These are phyloP conservation scores for Nomada flava DNA, from an alignment of 2,888 invertebrate genomes.

Conservation along the genomic window DNA sequence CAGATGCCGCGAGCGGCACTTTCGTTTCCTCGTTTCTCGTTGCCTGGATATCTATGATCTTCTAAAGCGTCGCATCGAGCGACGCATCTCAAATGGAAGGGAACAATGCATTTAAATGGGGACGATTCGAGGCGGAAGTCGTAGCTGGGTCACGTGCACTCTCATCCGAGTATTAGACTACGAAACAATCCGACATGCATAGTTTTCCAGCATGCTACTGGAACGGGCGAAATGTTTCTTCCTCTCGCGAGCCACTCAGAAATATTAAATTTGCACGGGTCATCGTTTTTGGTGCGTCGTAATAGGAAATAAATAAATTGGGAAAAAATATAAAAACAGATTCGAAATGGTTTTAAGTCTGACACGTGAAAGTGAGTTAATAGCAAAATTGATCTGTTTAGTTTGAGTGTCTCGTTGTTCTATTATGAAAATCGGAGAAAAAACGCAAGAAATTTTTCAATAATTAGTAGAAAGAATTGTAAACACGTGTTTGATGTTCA, in stretches of 20 bases:
- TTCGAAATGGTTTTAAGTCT: no score
- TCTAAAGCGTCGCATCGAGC: slow-evolving; percentile 58
- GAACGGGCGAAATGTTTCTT: slow-evolving; percentile 10
- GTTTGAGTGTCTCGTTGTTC: no score
- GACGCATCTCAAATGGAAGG: slow-evolving; percentile 60
- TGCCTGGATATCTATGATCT: slow-evolving; percentile 57
- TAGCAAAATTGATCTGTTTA: no score
- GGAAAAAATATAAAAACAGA: no score
- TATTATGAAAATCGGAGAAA: no score
- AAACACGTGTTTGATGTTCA: no score
- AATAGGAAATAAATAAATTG: no score
- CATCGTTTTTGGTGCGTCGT: background rate
- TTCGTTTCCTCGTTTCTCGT: slow-evolving; percentile 54
- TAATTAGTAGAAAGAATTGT: no score
- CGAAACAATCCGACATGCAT: slow-evolving; percentile 47
- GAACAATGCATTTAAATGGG: slow-evolving; percentile 65
- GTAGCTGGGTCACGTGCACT: slow-evolving; percentile 51
- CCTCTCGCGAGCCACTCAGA: slow-evolving; percentile 39
- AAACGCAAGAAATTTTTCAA: no score
- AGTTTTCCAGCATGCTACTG: slow-evolving; percentile 31
- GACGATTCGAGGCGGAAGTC: slow-evolving; percentile 54
- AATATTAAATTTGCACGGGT: slow-evolving; percentile 40
- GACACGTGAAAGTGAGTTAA: no score
- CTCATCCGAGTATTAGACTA: slow-evolving; percentile 39
- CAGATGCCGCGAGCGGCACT: slow-evolving; percentile 54